phyloP scores from a whole-genome alignment of 2,888 invertebrate species.

The Polietes domitor region DNA sequence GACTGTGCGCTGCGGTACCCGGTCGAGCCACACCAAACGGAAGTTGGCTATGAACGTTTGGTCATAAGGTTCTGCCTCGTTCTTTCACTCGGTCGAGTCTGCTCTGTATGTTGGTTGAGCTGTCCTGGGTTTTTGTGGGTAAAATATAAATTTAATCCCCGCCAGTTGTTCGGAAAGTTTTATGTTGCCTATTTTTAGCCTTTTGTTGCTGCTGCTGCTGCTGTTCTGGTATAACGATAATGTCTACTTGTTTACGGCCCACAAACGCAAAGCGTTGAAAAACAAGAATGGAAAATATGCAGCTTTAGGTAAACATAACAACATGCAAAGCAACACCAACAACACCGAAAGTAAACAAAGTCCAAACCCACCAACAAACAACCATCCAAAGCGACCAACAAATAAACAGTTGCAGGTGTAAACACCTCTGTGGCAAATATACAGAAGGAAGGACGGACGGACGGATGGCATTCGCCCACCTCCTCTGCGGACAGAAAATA shows the following conservation, averaged over 20 bases:
- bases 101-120: not conserved
- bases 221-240: constrained; percentile 40
- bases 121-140: not conserved
- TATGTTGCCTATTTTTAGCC: constrained; percentile 24
- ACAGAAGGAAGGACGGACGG: not conserved
- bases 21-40: constrained; percentile 12
- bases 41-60: constrained; percentile 37
- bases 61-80: constrained; percentile 11
- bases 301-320: constrained; percentile 45
- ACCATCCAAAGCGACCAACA: constrained; percentile 30
- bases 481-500: not conserved
- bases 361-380: constrained; percentile 22
- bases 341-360: constrained; percentile 19
- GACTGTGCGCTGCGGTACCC: not conserved
- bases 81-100: not conserved
- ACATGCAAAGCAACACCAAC: constrained; percentile 39
- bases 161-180: constrained; percentile 34
- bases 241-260: constrained; percentile 45
- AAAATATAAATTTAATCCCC: constrained; percentile 41
- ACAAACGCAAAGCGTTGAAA: constrained; percentile 33
- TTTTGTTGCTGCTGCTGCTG: constrained; percentile 35
- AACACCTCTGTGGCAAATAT: constrained; percentile 42
- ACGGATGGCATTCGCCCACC: not conserved
- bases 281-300: constrained; percentile 30
- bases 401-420: constrained; percentile 46